phyloP scores from a whole-genome alignment of 2,888 invertebrate species.

The Drosophila anceps region DNA sequence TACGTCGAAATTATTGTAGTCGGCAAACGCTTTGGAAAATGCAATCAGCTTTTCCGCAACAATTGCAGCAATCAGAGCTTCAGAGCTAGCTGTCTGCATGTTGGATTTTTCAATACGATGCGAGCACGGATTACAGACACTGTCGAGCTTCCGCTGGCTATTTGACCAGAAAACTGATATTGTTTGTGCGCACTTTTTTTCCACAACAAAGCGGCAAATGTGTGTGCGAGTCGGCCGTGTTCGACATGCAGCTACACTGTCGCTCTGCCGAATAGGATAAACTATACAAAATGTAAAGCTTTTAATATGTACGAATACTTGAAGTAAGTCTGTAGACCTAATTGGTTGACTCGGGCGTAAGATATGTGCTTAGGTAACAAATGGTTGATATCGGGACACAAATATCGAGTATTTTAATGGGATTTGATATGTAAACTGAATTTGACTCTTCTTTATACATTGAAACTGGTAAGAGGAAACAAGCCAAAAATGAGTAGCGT shows the following conservation, averaged over 20 bases:
- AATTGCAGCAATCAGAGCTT: background rate
- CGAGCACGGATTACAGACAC: constrained; percentile 8
- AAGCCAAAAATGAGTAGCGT: too few relatives aligned
- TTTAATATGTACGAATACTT: background rate
- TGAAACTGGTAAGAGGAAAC: too few relatives aligned
- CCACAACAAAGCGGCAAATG: too few relatives aligned
- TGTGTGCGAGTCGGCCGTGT: too few relatives aligned
- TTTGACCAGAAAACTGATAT: constrained; percentile 12
- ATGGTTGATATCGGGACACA: too few relatives aligned
- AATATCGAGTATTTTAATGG: too few relatives aligned
- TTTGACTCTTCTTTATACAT: too few relatives aligned
- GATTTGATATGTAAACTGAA: too few relatives aligned
- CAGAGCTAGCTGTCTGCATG: background rate
- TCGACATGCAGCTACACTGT: background rate
- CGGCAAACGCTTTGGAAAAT: constrained; percentile 23
- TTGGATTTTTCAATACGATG: constrained; percentile 1
- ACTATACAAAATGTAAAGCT: too few relatives aligned
- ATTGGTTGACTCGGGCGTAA: background rate
- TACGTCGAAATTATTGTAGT: constrained; percentile 42
- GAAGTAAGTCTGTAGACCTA: background rate
- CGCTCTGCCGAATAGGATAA: background rate
- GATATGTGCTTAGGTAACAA: too few relatives aligned
- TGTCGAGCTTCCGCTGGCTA: constrained; percentile 7
- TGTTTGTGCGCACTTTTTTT: background rate
- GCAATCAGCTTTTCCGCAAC: constrained; percentile 27